Base-by-base conservation (phyloP, 2,888 invertebrate species). In the Exocentrus adspersus region DNA sequence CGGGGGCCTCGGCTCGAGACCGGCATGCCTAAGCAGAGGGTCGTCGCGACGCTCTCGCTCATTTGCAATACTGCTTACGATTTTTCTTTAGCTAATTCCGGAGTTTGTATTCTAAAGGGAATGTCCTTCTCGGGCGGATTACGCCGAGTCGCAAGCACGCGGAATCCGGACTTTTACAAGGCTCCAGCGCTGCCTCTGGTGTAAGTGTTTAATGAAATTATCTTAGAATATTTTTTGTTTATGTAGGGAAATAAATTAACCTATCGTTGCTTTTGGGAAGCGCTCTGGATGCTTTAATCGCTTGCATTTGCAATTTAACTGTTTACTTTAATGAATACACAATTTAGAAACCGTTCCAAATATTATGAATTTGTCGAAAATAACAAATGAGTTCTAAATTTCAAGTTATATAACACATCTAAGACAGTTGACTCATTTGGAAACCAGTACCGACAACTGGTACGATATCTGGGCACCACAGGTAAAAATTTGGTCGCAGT, bases 91-190 rank as follows among this genome's bases (percentile, higher is more conserved):
- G 74, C 74, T 78, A 80, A 80, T 80, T 78, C 77, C 62, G 72
- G 70, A 78, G 74, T 80, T 80, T 79, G 79, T 80, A 80, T 80
- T 79, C 79, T 72, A 71, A 73, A 78, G 77, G 74, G 68, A 68
- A 68, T 68, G 67, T 68, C 69, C 73, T 75, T 74, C 73, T 62
- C 71, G 72, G 73, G 67, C 65, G 76, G 77, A 78, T 79, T 78
- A 78, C 69, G 73, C 68, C n/a, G n/a, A n/a, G n/a, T n/a, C n/a
- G n/a, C n/a, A n/a, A n/a, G n/a, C n/a, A n/a, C n/a, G n/a, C n/a
- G n/a, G n/a, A n/a, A n/a, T n/a, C n/a, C n/a, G n/a, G n/a, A n/a
- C n/a, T n/a, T n/a, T n/a, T n/a, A n/a, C n/a, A n/a, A n/a, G n/a
- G n/a, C n/a, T n/a, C n/a, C n/a, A n/a, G n/a, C n/a, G n/a, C n/a